These are phyloP conservation scores for Plumapathes pennacea DNA, from an alignment of 92 coral and sea anemone species.

Conservation along the genomic window DNA sequence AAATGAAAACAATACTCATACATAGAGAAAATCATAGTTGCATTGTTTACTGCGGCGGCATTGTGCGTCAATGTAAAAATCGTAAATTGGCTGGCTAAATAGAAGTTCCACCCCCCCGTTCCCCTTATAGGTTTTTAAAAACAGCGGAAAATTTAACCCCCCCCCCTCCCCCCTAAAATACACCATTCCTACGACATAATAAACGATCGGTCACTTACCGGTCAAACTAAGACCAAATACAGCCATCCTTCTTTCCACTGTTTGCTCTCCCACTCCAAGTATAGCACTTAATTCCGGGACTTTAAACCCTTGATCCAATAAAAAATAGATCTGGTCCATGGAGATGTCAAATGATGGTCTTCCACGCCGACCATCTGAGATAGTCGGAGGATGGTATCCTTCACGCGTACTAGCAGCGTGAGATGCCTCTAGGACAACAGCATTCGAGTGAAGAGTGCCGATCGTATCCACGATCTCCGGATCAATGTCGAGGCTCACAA, in stretches of 20 bases:
- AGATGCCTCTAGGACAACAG: background rate
- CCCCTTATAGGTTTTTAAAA: too few species aligned
- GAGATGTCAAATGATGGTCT: constrained; percentile 24
- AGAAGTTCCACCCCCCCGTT: too few species aligned
- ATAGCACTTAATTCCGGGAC: constrained; percentile 20
- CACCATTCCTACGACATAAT: too few species aligned
- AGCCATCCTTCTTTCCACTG: constrained; percentile 30
- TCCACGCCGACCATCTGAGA: constrained; percentile 17
- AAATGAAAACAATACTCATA: too few species aligned
- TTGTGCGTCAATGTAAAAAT: too few species aligned
- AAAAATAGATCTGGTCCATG: constrained; percentile 9
- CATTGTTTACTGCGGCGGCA: too few species aligned
- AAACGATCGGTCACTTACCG: constrained; percentile 29
- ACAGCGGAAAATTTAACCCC: too few species aligned
- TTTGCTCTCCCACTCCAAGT: constrained; percentile 19
- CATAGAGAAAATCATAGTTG: too few species aligned
- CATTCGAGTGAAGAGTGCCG: constrained; percentile 3
- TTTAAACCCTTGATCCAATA: constrained; percentile 24
- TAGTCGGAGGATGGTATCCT: constrained; percentile 4
- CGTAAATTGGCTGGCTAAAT: too few species aligned
- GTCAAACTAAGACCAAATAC: constrained; percentile 23
- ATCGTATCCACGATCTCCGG: constrained; percentile 7
- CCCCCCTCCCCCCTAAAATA: too few species aligned
- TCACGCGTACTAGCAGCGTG: too few species aligned
- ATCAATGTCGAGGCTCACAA: constrained; percentile 16